Percentiles rank a stretch among this genome's conserved stretches.
phyloP scores from a whole-genome alignment of 2,888 invertebrate species.

The Ophraella communa region DNA sequence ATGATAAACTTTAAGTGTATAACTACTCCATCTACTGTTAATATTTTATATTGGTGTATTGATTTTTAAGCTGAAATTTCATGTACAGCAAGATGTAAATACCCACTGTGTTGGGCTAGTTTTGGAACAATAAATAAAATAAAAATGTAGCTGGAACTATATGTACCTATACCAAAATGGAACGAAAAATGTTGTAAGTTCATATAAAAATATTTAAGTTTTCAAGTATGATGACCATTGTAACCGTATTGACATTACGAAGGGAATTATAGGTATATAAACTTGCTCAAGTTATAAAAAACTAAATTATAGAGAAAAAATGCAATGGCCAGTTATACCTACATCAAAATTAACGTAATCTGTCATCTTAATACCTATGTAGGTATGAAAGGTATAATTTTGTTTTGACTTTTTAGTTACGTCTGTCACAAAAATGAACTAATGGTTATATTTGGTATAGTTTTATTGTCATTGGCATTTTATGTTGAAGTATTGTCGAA shows the following conservation, averaged over 20 bases:
- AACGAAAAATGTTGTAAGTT: not conserved
- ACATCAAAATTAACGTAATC: not conserved
- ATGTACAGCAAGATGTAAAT: not conserved
- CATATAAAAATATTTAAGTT: too few relatives aligned
- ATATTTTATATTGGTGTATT: not conserved
- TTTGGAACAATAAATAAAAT: not conserved
- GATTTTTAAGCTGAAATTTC: not conserved
- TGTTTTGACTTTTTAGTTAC: not conserved
- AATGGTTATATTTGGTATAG: not conserved
- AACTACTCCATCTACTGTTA: not conserved
- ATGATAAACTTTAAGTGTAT: not conserved
- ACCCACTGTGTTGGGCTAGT: not conserved
- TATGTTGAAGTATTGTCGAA: not conserved
- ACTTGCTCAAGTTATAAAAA: too few relatives aligned
- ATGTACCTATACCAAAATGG: not conserved
- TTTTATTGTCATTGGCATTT: not conserved
- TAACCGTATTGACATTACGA: too few relatives aligned
- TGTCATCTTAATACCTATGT: not conserved
- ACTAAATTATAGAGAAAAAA: too few relatives aligned
- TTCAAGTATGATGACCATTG: too few relatives aligned
- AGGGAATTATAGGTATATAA: too few relatives aligned
- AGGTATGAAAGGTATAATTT: not conserved
- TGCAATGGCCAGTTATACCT: too few relatives aligned
- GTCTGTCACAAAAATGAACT: not conserved
- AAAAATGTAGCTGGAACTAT: not conserved